phyloP scores from a whole-genome alignment of 2,113 vertebrate species.

The Pelusios castaneus region DNA sequence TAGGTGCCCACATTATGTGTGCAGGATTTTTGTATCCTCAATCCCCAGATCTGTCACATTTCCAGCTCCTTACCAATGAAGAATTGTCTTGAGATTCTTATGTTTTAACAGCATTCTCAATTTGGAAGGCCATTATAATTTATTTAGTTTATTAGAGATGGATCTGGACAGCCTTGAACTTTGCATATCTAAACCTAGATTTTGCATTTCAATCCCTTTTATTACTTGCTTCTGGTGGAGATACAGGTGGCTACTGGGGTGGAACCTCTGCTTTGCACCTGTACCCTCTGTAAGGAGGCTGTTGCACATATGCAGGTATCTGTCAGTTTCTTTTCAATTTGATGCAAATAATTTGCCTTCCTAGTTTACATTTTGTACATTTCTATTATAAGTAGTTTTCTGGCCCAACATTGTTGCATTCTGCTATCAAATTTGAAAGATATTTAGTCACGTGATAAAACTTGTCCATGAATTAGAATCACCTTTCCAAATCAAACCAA shows the following conservation, averaged over 20 bases:
- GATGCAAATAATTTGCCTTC: neutral
- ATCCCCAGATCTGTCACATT: neutral
- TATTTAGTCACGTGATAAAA: neutral
- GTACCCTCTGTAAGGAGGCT: neutral
- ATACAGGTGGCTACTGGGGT: neutral
- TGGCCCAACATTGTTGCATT: neutral
- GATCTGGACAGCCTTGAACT: neutral
- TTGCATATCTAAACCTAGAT: neutral
- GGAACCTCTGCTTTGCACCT: neutral
- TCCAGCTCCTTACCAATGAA: neutral
- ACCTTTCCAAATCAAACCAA: neutral
- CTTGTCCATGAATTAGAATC: neutral
- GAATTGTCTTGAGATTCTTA: neutral
- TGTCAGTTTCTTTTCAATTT: neutral
- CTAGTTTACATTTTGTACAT: neutral
- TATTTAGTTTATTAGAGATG: neutral
- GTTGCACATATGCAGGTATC: neutral
- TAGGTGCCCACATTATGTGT: fast-evolving
- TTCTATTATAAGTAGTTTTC: neutral
- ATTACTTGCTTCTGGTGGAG: neutral
- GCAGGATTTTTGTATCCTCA: neutral
- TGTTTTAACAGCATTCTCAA: neutral
- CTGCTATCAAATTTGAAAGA: neutral
- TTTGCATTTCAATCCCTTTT: neutral
- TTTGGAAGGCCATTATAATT: neutral